Base-by-base conservation (phyloP, 2,797 vertebrate species). In the Muscicapa striata region DNA sequence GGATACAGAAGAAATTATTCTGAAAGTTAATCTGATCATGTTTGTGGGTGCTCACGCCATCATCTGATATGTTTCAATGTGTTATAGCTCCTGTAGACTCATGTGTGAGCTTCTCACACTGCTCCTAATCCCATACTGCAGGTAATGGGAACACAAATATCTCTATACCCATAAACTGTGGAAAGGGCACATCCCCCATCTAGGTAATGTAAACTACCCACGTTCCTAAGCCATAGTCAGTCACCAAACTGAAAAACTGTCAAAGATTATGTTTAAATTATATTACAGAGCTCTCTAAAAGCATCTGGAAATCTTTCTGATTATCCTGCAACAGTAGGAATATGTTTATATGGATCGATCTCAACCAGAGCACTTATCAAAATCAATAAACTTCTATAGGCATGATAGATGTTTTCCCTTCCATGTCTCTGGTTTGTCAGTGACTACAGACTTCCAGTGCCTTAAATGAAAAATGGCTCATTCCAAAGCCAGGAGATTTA, bases 101-200 rank as follows among this genome's bases (percentile, higher is more conserved):
- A 2, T 0, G 0, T 80, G 11, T 22, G 52, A 74, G 29, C 26
- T 7, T 69, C 11, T 40, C n/a, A 79, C 34, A 0, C 17, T 45
- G 27, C 19, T 89, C 7, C 49, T 79, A 46, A 66, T 67, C 49
- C 38, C 15, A 54, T 48, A 17, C 9, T 68, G 51, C 48, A 57
- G 22, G 8, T 57, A 41, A 6, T 38, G 34, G 36, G 45, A 57
- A 32, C 61, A 49, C 4, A 63, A 66, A 52, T 19, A 1, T n/a
- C 18, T 55, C 72, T 46, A 11, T 15, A 69, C 4, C 10, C 61
- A 59, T 46, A 13, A 68, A 18, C 29, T 49, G 48, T 55, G 38
- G 36, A 43, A 58, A 58, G 6, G 11, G 1, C 4, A 17, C 21
- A 66, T 57, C 9, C 3, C 3, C 15, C 4, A 10, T 27, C 34